phyloP scores from a whole-genome alignment of 1,140 invertebrate species.

The Mycetomoellerius zeteki region DNA sequence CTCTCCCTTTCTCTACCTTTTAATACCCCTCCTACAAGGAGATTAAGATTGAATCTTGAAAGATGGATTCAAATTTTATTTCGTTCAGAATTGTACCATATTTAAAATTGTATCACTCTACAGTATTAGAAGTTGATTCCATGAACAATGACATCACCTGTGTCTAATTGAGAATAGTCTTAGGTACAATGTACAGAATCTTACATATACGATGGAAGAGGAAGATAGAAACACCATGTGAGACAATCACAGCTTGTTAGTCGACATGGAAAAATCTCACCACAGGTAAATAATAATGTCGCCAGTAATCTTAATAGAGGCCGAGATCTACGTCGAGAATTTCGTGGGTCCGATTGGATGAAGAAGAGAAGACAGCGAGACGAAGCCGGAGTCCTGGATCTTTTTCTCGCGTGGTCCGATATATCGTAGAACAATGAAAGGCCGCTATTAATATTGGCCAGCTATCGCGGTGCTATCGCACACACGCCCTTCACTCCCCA shows the following conservation, averaged over 20 bases:
- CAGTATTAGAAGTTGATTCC: not conserved
- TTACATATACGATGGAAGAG: not conserved
- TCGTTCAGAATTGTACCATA: no score
- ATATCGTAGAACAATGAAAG: conserved; percentile 79
- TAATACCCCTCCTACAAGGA: no score
- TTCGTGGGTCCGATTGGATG: conserved; percentile 1
- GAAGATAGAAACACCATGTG: conserved; percentile 30
- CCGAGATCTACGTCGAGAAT: conserved; percentile 15
- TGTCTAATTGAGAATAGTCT: not conserved
- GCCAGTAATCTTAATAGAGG: conserved; percentile 37
- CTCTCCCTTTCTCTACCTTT: no score
- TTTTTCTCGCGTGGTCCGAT: conserved; percentile 45
- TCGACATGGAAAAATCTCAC: conserved; percentile 10
- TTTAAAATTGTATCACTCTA: no score
- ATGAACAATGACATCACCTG: not conserved
- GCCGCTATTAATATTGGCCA: conserved; percentile 82
- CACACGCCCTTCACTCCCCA: conserved; percentile 78
- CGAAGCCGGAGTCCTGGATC: conserved; percentile 38
- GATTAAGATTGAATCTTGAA: no score
- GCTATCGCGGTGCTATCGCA: conserved; percentile 83
- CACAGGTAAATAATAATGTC: conserved; percentile 44
- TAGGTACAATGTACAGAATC: no score
- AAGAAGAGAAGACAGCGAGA: not conserved
- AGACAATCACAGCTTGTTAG: conserved; percentile 49
- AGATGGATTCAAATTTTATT: no score